phyloP scores from a whole-genome alignment of 2,113 vertebrate genomes.

The Cercopithecus mona region DNA sequence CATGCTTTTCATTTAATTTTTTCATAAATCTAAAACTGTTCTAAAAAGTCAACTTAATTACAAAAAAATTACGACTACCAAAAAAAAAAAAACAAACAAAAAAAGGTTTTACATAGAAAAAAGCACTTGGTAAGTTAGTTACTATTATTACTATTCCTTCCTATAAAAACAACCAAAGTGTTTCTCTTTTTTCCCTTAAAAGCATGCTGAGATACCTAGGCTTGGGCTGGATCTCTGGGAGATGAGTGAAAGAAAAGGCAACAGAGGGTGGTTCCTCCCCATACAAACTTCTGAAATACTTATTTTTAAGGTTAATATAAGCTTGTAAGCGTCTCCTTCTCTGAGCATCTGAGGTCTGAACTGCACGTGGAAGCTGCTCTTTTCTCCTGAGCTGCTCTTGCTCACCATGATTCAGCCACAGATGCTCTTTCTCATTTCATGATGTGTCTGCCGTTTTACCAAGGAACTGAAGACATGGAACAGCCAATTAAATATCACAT shows the following conservation, averaged over 20 bases:
- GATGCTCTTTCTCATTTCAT: constrained; percentile 60
- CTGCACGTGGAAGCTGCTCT: background rate
- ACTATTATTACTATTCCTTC: background rate
- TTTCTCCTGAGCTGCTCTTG: background rate
- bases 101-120: background rate
- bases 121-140: background rate
- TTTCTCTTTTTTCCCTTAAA: background rate
- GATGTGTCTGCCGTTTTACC: constrained; percentile 52
- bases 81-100: background rate
- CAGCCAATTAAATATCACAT: constrained; percentile 70
- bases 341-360: background rate
- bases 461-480: constrained; percentile 41
- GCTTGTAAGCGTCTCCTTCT: rapidly evolving
- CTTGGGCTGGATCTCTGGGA: background rate
- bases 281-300: background rate
- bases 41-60: background rate
- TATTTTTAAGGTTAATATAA: background rate
- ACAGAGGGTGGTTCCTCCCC: background rate
- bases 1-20: background rate
- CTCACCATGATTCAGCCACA: constrained; percentile 34
- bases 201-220: background rate
- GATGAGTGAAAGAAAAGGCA: background rate
- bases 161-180: background rate
- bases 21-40: background rate
- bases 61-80: background rate